Conservation (phyloP, 2,888 invertebrate species). For the Folsomia candida region DNA sequence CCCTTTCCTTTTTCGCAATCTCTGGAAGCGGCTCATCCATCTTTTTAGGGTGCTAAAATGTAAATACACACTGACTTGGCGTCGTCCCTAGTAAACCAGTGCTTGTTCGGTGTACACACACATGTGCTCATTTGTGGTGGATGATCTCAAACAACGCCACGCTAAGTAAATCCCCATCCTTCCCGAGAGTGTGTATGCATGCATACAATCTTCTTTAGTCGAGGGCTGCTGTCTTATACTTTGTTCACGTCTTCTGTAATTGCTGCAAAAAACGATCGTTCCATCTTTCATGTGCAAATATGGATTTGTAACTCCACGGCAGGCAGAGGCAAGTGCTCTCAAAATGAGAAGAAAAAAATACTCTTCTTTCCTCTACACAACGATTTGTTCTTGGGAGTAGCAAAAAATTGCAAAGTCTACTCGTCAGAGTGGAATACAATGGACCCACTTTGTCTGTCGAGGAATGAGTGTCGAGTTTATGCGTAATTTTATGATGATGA, state of each 20-base stretch:
- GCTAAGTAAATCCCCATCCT: background rate
- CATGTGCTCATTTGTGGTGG: background rate
- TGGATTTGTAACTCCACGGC: background rate
- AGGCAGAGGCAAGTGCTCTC: background rate
- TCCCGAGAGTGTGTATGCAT: too few relatives aligned
- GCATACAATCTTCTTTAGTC: background rate
- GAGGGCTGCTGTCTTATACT: background rate
- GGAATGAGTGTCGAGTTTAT: background rate
- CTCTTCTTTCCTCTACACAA: background rate
- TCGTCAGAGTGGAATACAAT: background rate
- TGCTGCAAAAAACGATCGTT: background rate
- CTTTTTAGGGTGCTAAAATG: background rate
- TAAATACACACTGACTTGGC: too few relatives aligned
- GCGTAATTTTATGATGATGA: slow-evolving; percentile 3
- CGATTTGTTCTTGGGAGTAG: background rate
- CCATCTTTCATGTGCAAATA: background rate
- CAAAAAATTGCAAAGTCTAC: background rate
- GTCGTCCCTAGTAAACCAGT: too few relatives aligned
- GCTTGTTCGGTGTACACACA: too few relatives aligned
- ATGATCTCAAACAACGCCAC: background rate
- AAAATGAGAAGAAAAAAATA: background rate
- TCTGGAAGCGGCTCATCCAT: background rate
- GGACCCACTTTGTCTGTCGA: slow-evolving; percentile 7
- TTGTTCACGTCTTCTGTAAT: background rate
- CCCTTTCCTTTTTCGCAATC: slow-evolving; percentile 27